phyloP scores from a whole-genome alignment of 2,797 vertebrate genomes.

The Bovichtus variegatus region DNA sequence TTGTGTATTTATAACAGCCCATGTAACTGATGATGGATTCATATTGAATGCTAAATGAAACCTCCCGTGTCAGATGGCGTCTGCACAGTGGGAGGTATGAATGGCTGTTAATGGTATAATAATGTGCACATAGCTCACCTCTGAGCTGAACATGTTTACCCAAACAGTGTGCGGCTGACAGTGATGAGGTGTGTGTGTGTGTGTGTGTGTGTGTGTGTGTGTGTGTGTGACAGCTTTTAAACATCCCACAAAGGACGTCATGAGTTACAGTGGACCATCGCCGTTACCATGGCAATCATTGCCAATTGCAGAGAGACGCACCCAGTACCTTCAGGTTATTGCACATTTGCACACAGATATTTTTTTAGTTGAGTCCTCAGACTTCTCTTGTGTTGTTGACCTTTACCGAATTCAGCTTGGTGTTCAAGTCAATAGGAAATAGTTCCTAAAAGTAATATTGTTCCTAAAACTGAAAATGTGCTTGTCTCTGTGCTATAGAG shows the following conservation, averaged over 20 bases:
- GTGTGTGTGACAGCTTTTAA: background rate
- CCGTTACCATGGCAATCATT: slow-evolving; percentile 17
- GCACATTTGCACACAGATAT: background rate
- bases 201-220: background rate
- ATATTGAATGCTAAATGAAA: slow-evolving; percentile 4
- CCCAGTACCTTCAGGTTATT: slow-evolving; percentile 1
- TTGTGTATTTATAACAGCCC: background rate
- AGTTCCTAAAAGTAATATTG: too few species aligned
- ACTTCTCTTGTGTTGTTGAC: slow-evolving; percentile 16
- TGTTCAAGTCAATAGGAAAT: too few species aligned
- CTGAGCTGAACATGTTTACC: slow-evolving; percentile 1
- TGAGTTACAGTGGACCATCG: background rate
- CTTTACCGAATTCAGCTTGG: background rate
- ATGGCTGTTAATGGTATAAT: slow-evolving; percentile 8
- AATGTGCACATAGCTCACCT: background rate
- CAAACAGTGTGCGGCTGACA: background rate
- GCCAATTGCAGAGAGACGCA: background rate
- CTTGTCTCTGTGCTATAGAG: too few species aligned
- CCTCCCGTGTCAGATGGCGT: background rate
- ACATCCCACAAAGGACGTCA: background rate
- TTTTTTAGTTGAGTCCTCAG: background rate
- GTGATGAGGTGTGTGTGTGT: background rate
- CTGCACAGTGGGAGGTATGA: background rate
- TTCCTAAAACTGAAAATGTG: too few species aligned
- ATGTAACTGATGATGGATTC: background rate